Base-by-base conservation (phyloP, 2,888 invertebrate species). In the Cheilosia scutellata region DNA sequence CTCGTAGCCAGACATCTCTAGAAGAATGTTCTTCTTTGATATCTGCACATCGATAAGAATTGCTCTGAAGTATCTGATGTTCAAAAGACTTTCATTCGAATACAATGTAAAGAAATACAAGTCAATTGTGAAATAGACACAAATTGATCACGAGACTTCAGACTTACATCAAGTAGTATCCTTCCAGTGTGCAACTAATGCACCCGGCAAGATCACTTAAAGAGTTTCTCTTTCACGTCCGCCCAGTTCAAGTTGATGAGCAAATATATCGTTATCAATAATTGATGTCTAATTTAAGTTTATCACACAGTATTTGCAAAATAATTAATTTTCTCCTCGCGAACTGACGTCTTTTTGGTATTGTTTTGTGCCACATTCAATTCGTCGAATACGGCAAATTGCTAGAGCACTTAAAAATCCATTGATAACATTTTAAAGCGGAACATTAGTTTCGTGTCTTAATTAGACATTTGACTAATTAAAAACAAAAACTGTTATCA, bases 401-500 rank as follows among this genome's bases (percentile, higher is more conserved):
- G 55, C 82, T 68, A 31, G 25, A 62, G 55, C 62, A 83, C 77
- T 83, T 83, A 77, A 77, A 66, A 78, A 66, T 42, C 42, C 53
- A 49, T 55, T 42, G 82, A 75, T 66, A 78, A 71, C 58, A 51
- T 42, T 70, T 20, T 27, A 68, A 68, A 65, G 31, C 29, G 33
- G 66, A 51, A 68, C 65, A 74, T 65, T 63, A 47, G 63, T 51
- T 74, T 9, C n/a, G 63, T 65, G 75, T 47, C 75, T 57, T 58
- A 66, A 75, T 66, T 49, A 75, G 53, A 63, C 62, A 63, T 63
- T 53, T 33, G 16, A 51, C 70, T 82, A 82, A 82, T 76, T 82
- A 82, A 76, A 82, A 47, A 47, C 20, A 44, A 44, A 70, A 65
- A 82, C 27, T 40, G 44, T 76, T 82, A 82, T 82, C 82, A 63